phyloP scores from a whole-genome alignment of 2,797 vertebrate genomes.

The Chelonia mydas region DNA sequence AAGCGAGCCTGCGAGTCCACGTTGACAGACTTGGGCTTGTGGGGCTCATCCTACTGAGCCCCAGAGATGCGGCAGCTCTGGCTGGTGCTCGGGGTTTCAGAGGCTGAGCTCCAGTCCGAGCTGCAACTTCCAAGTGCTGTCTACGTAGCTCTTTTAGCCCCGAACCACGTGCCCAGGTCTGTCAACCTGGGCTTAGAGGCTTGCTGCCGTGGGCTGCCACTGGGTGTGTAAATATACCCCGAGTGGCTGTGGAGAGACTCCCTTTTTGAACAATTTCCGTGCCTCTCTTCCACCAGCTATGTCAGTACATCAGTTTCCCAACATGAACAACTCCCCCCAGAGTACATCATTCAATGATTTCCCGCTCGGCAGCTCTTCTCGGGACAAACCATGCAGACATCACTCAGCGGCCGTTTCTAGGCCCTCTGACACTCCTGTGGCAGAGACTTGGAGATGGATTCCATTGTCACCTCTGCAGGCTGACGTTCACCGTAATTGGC shows the following conservation, averaged over 20 bases:
- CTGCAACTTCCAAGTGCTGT: not conserved
- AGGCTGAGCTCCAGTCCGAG: too few relatives aligned
- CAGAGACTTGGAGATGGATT: not conserved
- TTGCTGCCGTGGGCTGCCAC: not conserved
- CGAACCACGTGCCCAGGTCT: not conserved
- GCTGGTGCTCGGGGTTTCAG: not conserved
- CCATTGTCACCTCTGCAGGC: not conserved
- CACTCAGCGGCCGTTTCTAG: too few relatives aligned
- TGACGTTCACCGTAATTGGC: rapidly evolving
- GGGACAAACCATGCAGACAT: not conserved
- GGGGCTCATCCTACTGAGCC: not conserved
- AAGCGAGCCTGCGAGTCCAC: not conserved
- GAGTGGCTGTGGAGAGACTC: rapidly evolving
- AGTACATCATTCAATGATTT: not conserved
- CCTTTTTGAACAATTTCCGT: not conserved
- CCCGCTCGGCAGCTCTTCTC: not conserved
- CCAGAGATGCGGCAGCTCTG: not conserved
- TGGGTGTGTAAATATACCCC: not conserved
- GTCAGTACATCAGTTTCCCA: not conserved
- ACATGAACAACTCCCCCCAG: rapidly evolving
- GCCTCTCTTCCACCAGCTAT: not conserved
- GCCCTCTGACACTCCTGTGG: not conserved
- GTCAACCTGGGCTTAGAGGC: not conserved
- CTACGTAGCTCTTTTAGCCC: too few relatives aligned
- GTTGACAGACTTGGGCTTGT: not conserved